Conservation (phyloP, 2,113 vertebrate species). For the cat (Felis catus) region F.catus_Fca126_mat1.0 CM031416.1:112410501-112411000, state of each 20-base stretch:
- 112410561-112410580: not conserved
- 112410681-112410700: not conserved
- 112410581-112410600: not conserved
- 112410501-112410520: not conserved
- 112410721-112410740: not conserved
- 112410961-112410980: not conserved
- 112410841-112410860: not conserved
- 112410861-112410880: not conserved
- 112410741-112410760: slow-evolving; percentile 12
- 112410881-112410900: not conserved
- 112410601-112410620: not conserved
- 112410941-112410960: not conserved
- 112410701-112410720: not conserved
- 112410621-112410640: not conserved
- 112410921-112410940: not conserved
- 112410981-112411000: not conserved
- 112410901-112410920: not conserved
- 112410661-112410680: not conserved
- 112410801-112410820: not conserved
- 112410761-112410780: not conserved
- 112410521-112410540: not conserved
- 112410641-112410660: not conserved
- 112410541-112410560: not conserved
- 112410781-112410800: not conserved
- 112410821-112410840: not conserved